These are phyloP conservation scores for Slavum lentiscoides DNA, from an alignment of 2,888 invertebrate species.

Conservation along the genomic window DNA sequence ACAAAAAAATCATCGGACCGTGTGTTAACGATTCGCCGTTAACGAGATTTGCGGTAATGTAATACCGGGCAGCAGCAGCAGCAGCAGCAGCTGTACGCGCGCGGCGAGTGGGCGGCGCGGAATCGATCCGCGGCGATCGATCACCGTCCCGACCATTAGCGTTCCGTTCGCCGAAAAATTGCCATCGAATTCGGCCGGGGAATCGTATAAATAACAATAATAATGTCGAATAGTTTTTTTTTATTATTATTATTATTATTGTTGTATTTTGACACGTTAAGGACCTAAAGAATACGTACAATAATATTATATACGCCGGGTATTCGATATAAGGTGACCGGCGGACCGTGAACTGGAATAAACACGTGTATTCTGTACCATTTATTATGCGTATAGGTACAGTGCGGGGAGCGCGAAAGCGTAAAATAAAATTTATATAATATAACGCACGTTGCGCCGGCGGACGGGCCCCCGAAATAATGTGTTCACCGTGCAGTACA, in stretches of 20 bases:
- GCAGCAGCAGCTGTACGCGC: slow-evolving; percentile 45
- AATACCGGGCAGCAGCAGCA: neutral
- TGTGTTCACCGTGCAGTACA: too few relatives aligned
- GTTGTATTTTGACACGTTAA: slow-evolving; percentile 48
- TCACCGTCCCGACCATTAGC: slow-evolving; percentile 33
- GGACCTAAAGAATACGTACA: slow-evolving; percentile 2
- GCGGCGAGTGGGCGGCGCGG: slow-evolving; percentile 26
- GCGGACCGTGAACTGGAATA: slow-evolving; percentile 21
- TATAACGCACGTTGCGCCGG: too few relatives aligned
- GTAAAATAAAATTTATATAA: too few relatives aligned
- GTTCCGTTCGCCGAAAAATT: slow-evolving; percentile 37
- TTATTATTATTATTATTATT: slow-evolving; percentile 35
- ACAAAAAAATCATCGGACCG: slow-evolving; percentile 51
- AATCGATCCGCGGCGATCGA: slow-evolving; percentile 33
- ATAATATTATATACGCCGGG: neutral
- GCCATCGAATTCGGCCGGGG: slow-evolving; percentile 45
- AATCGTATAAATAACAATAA: neutral
- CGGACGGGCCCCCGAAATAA: too few relatives aligned
- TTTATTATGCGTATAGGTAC: too few relatives aligned
- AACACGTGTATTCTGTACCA: slow-evolving; percentile 6
- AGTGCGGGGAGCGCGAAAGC: too few relatives aligned
- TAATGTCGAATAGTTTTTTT: neutral
- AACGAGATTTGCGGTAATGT: slow-evolving; percentile 50
- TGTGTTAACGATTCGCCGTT: slow-evolving; percentile 53
- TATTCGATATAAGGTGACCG: slow-evolving; percentile 7